phyloP scores from a whole-genome alignment of 1,140 invertebrate species.

The Phthorimaea operculella region DNA sequence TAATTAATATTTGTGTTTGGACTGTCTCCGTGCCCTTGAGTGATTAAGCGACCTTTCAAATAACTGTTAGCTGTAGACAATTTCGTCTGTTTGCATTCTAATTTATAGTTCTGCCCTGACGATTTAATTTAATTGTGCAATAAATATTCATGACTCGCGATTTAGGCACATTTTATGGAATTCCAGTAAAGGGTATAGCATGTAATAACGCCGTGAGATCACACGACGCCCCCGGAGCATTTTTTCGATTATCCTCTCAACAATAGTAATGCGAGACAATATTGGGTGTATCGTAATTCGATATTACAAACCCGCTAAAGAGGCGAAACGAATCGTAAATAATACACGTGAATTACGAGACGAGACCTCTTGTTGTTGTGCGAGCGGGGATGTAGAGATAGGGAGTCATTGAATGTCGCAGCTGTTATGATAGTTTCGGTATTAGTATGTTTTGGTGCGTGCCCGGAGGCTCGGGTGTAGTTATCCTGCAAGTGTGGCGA shows the following conservation, averaged over 20 bases:
- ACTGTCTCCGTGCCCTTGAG: constrained; percentile 53
- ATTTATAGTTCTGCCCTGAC: constrained; percentile 16
- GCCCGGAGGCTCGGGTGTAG: constrained; percentile 18
- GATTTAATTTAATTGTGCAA: constrained; percentile 23
- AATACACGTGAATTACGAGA: constrained; percentile 54
- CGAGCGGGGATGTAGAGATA: constrained; percentile 11
- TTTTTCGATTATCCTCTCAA: constrained; percentile 33
- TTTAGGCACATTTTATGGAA: not conserved
- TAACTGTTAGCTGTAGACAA: constrained; percentile 44
- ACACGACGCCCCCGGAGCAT: constrained; percentile 9
- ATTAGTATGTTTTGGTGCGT: constrained; percentile 27
- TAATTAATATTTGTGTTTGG: constrained; percentile 66
- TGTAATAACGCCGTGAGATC: not conserved
- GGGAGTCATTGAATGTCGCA: constrained; percentile 26
- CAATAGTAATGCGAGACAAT: constrained; percentile 55
- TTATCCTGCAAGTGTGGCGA: constrained; percentile 31
- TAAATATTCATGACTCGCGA: constrained; percentile 13
- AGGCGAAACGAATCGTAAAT: constrained; percentile 57
- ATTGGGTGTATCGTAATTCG: constrained; percentile 53
- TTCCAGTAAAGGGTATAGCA: not conserved
- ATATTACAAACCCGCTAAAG: constrained; percentile 53
- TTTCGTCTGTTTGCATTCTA: constrained; percentile 36
- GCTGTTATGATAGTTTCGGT: constrained; percentile 24
- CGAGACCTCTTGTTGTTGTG: constrained; percentile 39
- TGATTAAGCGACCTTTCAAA: constrained; percentile 52